Base-by-base conservation (phyloP, 2,113 vertebrate genomes). In the Alosa alosa region DNA sequence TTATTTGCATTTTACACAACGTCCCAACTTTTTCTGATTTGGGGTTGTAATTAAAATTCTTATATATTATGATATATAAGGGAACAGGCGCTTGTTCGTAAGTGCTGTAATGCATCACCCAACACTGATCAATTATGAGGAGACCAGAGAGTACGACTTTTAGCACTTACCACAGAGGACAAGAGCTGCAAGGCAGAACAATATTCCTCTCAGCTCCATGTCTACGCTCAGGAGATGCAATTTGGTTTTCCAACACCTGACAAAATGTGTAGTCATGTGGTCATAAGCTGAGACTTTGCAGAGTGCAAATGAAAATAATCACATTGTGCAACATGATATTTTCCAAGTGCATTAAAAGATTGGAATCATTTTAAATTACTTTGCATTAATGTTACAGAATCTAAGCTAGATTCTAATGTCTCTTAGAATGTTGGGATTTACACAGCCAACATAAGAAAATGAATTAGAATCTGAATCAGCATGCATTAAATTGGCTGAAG, bases 111-210 rank as follows among this genome's bases (percentile, higher is more conserved):
- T 64, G 22, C 60, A 64, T 9, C 55, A 57, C 60, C 60, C 22
- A 64, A 64, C 60, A 75, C 72, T 41, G 11, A 39, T 75, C 25
- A 36, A 31, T 75, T 5, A 75, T 36, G 0, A 31, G 64, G 2
- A 72, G 64, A 31, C n/a, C n/a, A 72, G 1, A 72, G 5, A 13
- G 36, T 75, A 75, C 13, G 10, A 2, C 25, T 15, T 78, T 36
- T 15, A 39, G 31, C 11, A 86, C 88, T 90, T 89, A 90, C 88
- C 90, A 85, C 52, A 55, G 75, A 89, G 83, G 44, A 89, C 82
- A 36, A 88, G n/a, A 46, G 83, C 87, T 4, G 41, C 86, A 18
- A 89, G 83, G 36, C 50, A 78, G 25, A 44, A 44, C 11, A 88
- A 57, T 50, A 83, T 68, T 41, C 81, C 55, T 81, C 47, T 84